Conservation (phyloP, 2,888 invertebrate species). For the Cloeon dipterum region DNA sequence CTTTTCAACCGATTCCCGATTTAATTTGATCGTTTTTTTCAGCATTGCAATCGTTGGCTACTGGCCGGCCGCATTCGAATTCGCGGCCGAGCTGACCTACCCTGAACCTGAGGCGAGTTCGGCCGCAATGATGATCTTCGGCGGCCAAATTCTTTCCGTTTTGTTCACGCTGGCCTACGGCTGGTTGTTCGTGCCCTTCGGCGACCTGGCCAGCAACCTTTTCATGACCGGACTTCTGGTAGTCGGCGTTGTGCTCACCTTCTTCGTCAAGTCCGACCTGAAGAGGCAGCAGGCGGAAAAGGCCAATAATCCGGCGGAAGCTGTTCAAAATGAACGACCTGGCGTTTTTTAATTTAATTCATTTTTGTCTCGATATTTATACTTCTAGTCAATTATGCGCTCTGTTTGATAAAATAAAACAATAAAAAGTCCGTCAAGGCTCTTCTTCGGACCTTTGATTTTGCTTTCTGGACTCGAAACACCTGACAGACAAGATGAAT, state of each 20-base stretch:
- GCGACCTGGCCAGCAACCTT: background rate
- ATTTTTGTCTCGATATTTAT: too few relatives aligned
- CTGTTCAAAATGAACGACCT: too few relatives aligned
- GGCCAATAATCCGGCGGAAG: too few relatives aligned
- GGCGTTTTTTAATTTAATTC: too few relatives aligned
- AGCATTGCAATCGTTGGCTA: conserved; percentile 13
- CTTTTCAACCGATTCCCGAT: background rate
- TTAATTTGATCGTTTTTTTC: background rate
- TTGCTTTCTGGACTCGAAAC: too few relatives aligned
- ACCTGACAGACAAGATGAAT: too few relatives aligned
- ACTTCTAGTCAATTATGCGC: too few relatives aligned
- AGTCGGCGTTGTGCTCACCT: background rate
- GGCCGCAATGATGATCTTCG: conserved; percentile 10
- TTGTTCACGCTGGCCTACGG: background rate
- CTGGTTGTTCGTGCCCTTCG: background rate
- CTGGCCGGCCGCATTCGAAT: conserved; percentile 13
- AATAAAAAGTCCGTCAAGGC: too few relatives aligned
- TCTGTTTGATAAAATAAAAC: too few relatives aligned
- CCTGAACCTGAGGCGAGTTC: conserved; percentile 14
- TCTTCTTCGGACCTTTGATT: too few relatives aligned
- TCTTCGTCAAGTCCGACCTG: background rate
- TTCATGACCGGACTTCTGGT: background rate
- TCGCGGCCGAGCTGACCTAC: conserved; percentile 13
- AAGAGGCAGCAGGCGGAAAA: background rate
- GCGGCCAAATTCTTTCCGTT: background rate